Evolutionary conservation across 2,113 vertebrate genomes (phyloP), one percentile per base, ranked within the genome.

Genomic region (Delphinapterus leucas): DNA sequence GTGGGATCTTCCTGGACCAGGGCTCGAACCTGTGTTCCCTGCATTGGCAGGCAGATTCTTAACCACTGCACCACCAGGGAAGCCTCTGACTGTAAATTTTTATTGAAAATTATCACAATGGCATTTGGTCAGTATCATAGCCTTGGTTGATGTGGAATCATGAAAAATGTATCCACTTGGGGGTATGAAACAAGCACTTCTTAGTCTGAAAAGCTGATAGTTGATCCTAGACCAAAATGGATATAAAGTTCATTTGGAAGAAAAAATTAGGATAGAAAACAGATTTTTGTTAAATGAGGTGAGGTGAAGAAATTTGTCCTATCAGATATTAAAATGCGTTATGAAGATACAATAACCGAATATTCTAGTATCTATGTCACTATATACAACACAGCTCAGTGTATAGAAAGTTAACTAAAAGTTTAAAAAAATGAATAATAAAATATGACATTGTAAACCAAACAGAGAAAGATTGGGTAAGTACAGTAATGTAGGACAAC

Each of bases 111-210:
- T 41, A 88, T 38, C 53, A 80, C 61, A 55, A 36, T 44, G 23
- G 7, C 13, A 38, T 41, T 85, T 65, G 25, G 41, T 14, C n/a
- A 58, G 63, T 8, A 65, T 47, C 63, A 38, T 86, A 38, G 23
- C 6, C 73, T 53, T 60, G 4, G 7, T 0, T 58, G 76, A 36
- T 9, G 26, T 10, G 5, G 53, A 12, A 44, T 44, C 61, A 44
- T 36, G 28, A 20, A 25, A 49, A 44, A 55, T 0, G 47, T 17
- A 65, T 6, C 20, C 6, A 23, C 4, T 58, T 0, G 2, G 4
- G 1, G 12, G 5, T 44, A 81, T 36, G 14, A 68, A 70, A 41
- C 33, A 60, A 26, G 36, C 13, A 44, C 6, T 80, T 38, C 28
- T 67, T 33, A 61, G 8, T n/a, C 21, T 61, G 60, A 61, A 88